Percentiles rank a stretch among this genome's conserved stretches.
phyloP scores from a whole-genome alignment of 2,113 vertebrate genomes.

The Alouatta palliata region DNA sequence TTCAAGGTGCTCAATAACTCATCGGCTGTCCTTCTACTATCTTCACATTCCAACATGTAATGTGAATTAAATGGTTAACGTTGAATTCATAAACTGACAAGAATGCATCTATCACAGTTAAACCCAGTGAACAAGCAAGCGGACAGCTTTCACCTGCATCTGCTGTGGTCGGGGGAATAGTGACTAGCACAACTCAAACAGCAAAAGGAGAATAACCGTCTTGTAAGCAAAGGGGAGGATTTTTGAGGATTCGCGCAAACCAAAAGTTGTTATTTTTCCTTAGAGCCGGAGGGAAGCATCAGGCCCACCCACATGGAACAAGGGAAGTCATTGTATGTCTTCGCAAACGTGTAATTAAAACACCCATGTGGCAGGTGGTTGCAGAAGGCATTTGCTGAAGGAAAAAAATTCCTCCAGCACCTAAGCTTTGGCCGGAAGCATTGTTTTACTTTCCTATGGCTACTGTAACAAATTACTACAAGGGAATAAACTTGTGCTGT shows the following conservation, averaged over 20 bases:
- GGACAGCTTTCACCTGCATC: not conserved
- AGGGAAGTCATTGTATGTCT: not conserved
- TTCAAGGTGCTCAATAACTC: not conserved
- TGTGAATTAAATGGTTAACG: not conserved
- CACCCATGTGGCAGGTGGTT: fast-evolving
- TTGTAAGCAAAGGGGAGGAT: not conserved
- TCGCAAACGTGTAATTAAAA: not conserved
- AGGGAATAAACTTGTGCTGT: not conserved
- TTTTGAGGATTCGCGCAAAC: not conserved
- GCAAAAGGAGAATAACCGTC: not conserved
- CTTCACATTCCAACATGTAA: not conserved
- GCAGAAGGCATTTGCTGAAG: not conserved
- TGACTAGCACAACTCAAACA: not conserved
- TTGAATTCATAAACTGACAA: not conserved
- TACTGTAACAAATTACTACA: not conserved
- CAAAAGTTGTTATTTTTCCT: not conserved
- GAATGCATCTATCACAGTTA: not conserved
- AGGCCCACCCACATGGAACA: not conserved
- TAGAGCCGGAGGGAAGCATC: not conserved
- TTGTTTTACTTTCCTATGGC: not conserved
- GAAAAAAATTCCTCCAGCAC: not conserved
- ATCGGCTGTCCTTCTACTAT: not conserved
- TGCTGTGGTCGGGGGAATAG: not conserved
- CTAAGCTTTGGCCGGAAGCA: not conserved
- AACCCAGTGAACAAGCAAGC: not conserved